Conservation (phyloP, 2,888 invertebrate genomes). For the Blastobasis lacticolella region DNA sequence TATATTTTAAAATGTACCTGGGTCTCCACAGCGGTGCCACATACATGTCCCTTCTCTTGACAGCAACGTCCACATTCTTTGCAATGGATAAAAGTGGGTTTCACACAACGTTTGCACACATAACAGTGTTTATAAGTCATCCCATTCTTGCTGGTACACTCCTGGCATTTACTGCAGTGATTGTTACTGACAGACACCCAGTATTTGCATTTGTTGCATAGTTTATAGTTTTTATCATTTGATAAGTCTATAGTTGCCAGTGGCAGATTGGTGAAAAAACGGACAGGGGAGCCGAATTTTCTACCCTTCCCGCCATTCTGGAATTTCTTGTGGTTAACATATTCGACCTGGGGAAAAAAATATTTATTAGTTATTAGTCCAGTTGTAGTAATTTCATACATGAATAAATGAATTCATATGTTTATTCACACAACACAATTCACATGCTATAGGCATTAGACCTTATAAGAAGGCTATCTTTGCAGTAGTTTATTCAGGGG, state of each 20-base stretch:
- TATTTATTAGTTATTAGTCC: too few species aligned
- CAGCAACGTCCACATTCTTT: constrained; percentile 79
- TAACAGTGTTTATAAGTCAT: constrained; percentile 85
- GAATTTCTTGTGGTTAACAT: constrained; percentile 85
- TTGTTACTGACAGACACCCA: constrained; percentile 71
- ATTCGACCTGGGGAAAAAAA: constrained; percentile 78
- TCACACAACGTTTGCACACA: constrained; percentile 86
- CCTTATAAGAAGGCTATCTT: too few species aligned
- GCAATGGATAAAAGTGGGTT: constrained; percentile 89
- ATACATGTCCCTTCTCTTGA: constrained; percentile 47
- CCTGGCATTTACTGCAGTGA: constrained; percentile 55
- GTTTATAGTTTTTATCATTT: constrained; percentile 80
- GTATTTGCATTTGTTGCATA: constrained; percentile 81
- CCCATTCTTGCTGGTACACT: constrained; percentile 71
- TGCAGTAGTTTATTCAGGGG: too few species aligned
- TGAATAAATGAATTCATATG: too few species aligned
- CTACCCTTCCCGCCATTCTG: constrained; percentile 77
- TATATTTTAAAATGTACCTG: constrained; percentile 36
- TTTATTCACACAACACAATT: too few species aligned
- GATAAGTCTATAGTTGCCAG: constrained; percentile 60
- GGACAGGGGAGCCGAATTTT: constrained; percentile 87
- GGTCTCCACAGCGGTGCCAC: constrained; percentile 47
- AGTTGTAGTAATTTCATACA: too few species aligned
- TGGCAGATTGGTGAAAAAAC: constrained; percentile 89
- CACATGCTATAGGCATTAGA: too few species aligned